A percentile compares a stretch with the other conserved stretches of the same genome.
Evolutionary conservation across 2,113 vertebrate genomes (phyloP).

Genomic region (Lasiurus borealis): DNA sequence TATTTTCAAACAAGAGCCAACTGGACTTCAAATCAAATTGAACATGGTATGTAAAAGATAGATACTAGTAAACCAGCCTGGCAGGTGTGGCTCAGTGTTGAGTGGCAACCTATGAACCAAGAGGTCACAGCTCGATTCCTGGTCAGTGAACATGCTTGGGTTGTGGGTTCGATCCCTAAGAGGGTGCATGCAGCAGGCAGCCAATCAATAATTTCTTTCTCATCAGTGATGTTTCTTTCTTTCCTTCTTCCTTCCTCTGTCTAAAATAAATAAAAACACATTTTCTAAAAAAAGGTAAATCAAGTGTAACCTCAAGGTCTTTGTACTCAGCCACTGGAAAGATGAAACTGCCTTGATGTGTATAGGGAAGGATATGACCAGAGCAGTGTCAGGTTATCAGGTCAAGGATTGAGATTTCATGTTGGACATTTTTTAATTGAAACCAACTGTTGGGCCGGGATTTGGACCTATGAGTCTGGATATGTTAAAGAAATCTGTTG

Average conservation of each 20-base stretch:
- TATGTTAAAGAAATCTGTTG: background rate
- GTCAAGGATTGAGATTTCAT: background rate
- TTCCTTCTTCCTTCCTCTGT: no score
- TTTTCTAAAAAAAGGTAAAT: background rate
- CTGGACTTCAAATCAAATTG: background rate
- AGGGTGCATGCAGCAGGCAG: no score
- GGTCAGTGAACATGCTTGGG: no score
- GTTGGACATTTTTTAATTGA: background rate
- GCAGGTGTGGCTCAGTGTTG: no score
- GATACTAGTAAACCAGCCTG: no score
- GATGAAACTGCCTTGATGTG: background rate
- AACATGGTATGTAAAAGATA: background rate
- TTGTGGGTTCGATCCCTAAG: no score
- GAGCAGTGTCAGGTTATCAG: background rate
- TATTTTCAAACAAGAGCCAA: conserved; percentile 59
- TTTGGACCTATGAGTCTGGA: no score
- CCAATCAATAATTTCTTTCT: no score
- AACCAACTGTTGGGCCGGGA: background rate
- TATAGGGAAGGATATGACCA: background rate
- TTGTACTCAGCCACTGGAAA: background rate
- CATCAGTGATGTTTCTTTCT: no score
- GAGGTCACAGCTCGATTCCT: no score
- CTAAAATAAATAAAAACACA: background rate
- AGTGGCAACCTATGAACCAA: no score
- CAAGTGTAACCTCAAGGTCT: background rate